phyloP scores from a whole-genome alignment of 2,888 invertebrate species.

The Parnassius glacialis region DNA sequence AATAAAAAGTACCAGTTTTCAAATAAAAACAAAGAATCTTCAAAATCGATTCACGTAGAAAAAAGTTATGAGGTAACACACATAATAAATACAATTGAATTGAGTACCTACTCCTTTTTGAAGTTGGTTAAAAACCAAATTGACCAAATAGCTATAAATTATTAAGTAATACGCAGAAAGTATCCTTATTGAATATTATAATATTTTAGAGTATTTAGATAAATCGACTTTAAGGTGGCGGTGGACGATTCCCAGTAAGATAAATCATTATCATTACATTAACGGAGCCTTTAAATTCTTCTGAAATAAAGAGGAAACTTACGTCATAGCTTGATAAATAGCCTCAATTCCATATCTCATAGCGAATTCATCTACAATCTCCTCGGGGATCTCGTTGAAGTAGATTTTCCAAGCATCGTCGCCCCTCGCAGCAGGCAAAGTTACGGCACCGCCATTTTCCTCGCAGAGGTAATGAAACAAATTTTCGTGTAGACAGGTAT shows the following conservation, averaged over 20 bases:
- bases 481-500: constrained; percentile 99
- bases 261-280: constrained; percentile 14
- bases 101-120: no score
- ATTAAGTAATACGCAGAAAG: no score
- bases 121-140: no score
- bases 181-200: no score
- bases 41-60: no score
- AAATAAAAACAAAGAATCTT: no score
- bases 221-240: constrained; percentile 9
- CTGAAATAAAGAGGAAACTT: constrained; percentile 61
- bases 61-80: no score
- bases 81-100: no score
- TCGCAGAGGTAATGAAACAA: constrained; percentile 99
- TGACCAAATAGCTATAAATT: no score
- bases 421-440: constrained; percentile 94
- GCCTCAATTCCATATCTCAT: constrained; percentile 99
- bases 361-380: constrained; percentile 99
- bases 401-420: constrained; percentile 99
- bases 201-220: constrained; percentile 2
- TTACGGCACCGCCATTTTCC: constrained; percentile 93
- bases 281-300: constrained; percentile 11
- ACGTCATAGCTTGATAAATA: constrained; percentile 99
- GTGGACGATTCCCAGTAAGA: constrained; percentile 6
- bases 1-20: no score
- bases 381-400: constrained; percentile 98